Base-by-base conservation (phyloP, 2,888 invertebrate genomes). In the Phragmatobia fuliginosa region DNA sequence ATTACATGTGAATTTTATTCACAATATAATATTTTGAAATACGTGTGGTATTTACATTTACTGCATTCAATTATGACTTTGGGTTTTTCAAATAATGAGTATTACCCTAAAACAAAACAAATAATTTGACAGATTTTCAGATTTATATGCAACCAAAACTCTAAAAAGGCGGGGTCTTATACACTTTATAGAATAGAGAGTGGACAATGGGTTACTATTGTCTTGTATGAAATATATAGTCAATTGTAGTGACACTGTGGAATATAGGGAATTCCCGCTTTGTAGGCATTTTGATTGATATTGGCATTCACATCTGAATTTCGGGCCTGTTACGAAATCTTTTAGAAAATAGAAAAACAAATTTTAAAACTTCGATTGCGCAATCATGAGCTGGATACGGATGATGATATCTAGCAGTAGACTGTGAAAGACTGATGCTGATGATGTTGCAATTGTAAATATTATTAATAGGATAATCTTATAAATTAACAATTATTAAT, bases 151-250 rank as follows among this genome's bases (percentile, higher is more conserved):
- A 74, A n/a, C 59, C 49, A n/a, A 62, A 32, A 66, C 10, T 60
- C 28, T 11, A 38, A 66, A 67, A 58, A 70, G 63, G 70, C 60
- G 59, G 49, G 31, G 76, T 82, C 75, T 61, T 72, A 70, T 64
- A 64, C 71, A 62, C 36, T 74, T 74, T 70, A 76, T 77, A 76
- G 73, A 56, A 78, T 69, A 60, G 61, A 62, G 64, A 32, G 67
- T 78, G 74, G 74, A 71, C 70, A 72, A 62, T 71, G 74, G 64
- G 16, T 41, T 60, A 59, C 78, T 73, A 74, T 82, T 78, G 81
- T 84, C 67, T 64, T 73, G 73, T 74, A 70, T 81, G 76, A 81
- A 74, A 80, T 84, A 80, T 84, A 82, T 79, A 71, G 75, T 67
- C 77, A 58, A 72, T 77, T 79, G 76, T 70, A 38, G 60, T 80